phyloP scores from a whole-genome alignment of 2,113 vertebrate genomes.

The Penelope pileata region DNA sequence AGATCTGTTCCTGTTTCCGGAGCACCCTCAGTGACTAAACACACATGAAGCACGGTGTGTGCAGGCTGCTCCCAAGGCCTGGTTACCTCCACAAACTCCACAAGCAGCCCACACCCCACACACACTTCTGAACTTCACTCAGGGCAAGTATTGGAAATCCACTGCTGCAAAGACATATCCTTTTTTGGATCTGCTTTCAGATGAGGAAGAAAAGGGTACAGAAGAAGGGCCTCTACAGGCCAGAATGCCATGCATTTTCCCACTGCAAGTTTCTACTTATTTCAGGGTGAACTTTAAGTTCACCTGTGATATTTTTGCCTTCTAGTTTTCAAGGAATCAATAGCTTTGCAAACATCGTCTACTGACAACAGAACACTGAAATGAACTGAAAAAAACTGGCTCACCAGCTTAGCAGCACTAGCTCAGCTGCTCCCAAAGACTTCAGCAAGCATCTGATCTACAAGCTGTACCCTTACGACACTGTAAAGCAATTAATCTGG shows the following conservation, averaged over 20 bases:
- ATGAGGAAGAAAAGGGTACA: neutral
- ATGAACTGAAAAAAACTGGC: neutral
- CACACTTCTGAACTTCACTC: neutral
- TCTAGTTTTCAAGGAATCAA: neutral
- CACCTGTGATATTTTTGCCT: neutral
- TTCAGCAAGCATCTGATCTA: neutral
- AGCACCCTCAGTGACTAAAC: neutral
- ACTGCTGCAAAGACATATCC: slow-evolving; percentile 55
- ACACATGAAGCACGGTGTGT: neutral
- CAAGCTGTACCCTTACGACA: neutral
- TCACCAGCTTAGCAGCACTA: neutral
- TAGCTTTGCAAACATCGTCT: neutral
- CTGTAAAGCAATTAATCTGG: neutral
- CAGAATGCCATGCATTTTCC: neutral
- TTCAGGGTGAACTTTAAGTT: neutral
- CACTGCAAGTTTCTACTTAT: neutral
- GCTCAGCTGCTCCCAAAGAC: neutral
- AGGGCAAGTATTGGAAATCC: slow-evolving; percentile 11
- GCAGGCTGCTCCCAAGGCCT: neutral
- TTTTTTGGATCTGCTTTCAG: slow-evolving; percentile 65
- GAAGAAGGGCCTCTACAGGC: slow-evolving; percentile 31
- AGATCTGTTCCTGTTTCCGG: neutral
- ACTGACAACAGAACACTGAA: neutral
- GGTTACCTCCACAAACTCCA: neutral
- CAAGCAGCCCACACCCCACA: neutral